Evolutionary conservation across 2,113 vertebrate species (phyloP), one percentile per base, ranked within the genome.

Genomic region (Perca schrenkii): DNA sequence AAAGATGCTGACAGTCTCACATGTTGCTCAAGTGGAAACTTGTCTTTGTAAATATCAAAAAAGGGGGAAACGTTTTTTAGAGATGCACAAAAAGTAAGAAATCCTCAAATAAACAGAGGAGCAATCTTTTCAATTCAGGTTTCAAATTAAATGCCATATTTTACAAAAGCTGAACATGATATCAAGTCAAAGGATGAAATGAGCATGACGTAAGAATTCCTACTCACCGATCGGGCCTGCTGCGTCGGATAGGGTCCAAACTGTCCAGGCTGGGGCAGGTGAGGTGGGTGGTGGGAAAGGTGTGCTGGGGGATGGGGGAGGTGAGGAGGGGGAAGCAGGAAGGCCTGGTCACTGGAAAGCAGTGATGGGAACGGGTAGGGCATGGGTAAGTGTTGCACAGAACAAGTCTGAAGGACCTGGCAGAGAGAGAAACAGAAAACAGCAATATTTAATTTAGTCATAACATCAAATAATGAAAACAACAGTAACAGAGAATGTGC

Each of bases 361-460:
- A 99, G 95, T 16, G 98, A 98, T 17, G 98, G 98, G 92, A 99
- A 99, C 3, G 97, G 96, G 85, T 99, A 99, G 65, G 97, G 96
- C 88, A 99, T 97, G 19, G 98, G 98, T 77, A 99, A 95, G 91
- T 99, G 98, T 93, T 99, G 98, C 82, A 99, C 98, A 43, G 98
- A 99, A 90, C 98, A 99, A 0, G 98, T 97, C 82, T 98, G 98
- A 89, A 99, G 96, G 95, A 99, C 97, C 98, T 99, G 92, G 71
- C 85, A 93, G 85, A 68, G 8, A 21, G 1, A 56, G 22, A 72
- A n/a, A 31, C 49, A 53, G 91, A 71, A 57, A 4, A 40, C 52
- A 46, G 7, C 7, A 54, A 94, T 21, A 94, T 21, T 70, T 62
- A 0, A 47, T 69, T 68, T 22, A 56, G 22, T 7, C 28, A 28